Evolutionary conservation across 1,140 invertebrate species (phyloP), one percentile per base, ranked within the genome.

Genomic region (Frieseomelitta varia): DNA sequence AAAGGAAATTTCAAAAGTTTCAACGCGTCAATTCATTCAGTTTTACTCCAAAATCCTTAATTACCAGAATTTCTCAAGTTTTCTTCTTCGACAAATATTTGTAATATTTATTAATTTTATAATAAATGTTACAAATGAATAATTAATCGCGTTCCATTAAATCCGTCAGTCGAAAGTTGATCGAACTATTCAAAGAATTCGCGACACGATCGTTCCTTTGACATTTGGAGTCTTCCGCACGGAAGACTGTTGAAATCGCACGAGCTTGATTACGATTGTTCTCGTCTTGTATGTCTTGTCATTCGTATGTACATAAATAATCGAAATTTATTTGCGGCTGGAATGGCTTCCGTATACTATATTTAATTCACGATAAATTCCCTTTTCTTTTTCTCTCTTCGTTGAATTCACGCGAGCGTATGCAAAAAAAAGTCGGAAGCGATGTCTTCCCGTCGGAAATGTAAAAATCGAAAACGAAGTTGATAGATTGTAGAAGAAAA

Each of bases 221-320:
- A 56, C 55, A 27, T 67, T 82, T 74, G 63, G 47, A 15, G 56
- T 73, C 51, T n/a, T 85, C 73, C 21, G 14, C 39, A 39, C 39
- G 27, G 14, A 24, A 8, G 4, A 39, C 24, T 51, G 27, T 58
- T 72, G 74, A 73, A 82, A 47, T 82, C 63, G n/a, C 61, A 68
- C 68, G 68, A 85, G 65, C 84, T 85, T 67, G 47, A 68, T 72
- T 67, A 85, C 34, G 78, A 85, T 68, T 39, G 19, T 78, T 76
- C 81, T 85, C 63, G 73, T 61, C 63, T 53, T 77, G 65, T 58
- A 75, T 63, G 73, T 34, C 39, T 79, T 63, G 79, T 74, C 74
- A 85, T 79, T 81, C 82, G 58, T 82, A 86, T 47, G 67, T 71
- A 80, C n/a, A 15, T 69, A 71, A 15, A n/a, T 76, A 67, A 67